A percentile compares a stretch with the other conserved stretches of the same genome.
Evolutionary conservation across 2,888 invertebrate species (phyloP).

Genomic region (Fragum sueziense): DNA sequence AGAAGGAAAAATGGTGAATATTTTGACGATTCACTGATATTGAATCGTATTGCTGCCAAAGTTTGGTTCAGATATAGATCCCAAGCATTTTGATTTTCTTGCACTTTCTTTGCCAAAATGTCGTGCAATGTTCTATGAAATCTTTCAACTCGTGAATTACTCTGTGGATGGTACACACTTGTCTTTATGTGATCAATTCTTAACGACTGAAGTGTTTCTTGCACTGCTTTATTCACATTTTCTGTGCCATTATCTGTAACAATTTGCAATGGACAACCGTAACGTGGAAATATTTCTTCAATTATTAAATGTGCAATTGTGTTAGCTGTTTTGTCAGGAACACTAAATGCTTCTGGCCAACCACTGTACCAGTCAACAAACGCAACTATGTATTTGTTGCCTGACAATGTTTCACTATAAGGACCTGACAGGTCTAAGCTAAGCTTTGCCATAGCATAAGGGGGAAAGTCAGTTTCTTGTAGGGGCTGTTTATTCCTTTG

Average conservation of each 20-base stretch:
- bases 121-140: slow-evolving; percentile 26
- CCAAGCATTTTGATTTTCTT: slow-evolving; percentile 7
- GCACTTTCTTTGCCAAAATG: slow-evolving; percentile 14
- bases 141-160: slow-evolving; percentile 12
- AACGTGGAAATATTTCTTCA: slow-evolving; percentile 52
- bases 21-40: slow-evolving; percentile 11
- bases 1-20: slow-evolving; percentile 7
- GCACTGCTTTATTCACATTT: not conserved
- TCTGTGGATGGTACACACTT: slow-evolving; percentile 16
- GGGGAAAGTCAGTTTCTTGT: slow-evolving; percentile 45
- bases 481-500: slow-evolving; percentile 24
- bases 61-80: slow-evolving; percentile 10
- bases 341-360: slow-evolving; percentile 52
- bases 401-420: slow-evolving; percentile 26
- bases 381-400: slow-evolving; percentile 37
- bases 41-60: slow-evolving; percentile 20
- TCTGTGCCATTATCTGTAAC: slow-evolving; percentile 32
- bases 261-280: slow-evolving; percentile 32
- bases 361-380: slow-evolving; percentile 40
- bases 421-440: slow-evolving; percentile 39
- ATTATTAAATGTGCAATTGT: slow-evolving; percentile 47
- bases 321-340: slow-evolving; percentile 41
- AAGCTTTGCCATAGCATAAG: slow-evolving; percentile 32
- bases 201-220: slow-evolving; percentile 22
- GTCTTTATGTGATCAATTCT: slow-evolving; percentile 18